Evolutionary conservation across 1,140 invertebrate species (phyloP).

Genomic region (Drosophila paulistorum): DNA sequence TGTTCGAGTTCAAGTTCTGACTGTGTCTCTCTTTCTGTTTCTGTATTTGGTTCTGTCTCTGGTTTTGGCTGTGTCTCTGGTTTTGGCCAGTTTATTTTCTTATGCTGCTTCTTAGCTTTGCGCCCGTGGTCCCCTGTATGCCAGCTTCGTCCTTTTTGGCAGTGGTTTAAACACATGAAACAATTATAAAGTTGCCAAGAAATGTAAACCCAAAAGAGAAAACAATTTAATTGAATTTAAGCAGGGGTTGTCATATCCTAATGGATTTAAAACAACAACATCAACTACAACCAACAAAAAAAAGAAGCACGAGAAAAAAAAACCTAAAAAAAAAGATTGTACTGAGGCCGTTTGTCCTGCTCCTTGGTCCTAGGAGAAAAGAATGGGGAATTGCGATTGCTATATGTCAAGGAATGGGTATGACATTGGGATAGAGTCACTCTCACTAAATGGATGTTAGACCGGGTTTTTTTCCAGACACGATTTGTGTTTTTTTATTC

Average conservation of each 20-base stretch:
- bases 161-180: conserved; percentile 79
- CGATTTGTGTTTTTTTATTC: neutral
- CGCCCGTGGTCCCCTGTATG: conserved; percentile 40
- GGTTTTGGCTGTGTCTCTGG: conserved; percentile 27
- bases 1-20: conserved; percentile 3
- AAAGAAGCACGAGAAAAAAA: conserved; percentile 29
- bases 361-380: conserved; percentile 8
- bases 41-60: conserved; percentile 13
- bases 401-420: conserved; percentile 1
- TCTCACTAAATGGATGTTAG: conserved; percentile 12
- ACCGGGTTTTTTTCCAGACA: neutral
- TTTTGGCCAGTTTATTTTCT: conserved; percentile 71
- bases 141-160: conserved; percentile 41
- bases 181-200: conserved; percentile 80
- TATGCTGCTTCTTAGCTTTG: conserved; percentile 75
- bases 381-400: conserved; percentile 10
- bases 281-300: conserved; percentile 36
- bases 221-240: conserved; percentile 82
- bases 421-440: conserved; percentile 7
- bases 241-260: conserved; percentile 81
- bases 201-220: conserved; percentile 79
- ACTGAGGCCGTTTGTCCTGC: conserved; percentile 10
- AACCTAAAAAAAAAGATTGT: conserved; percentile 24
- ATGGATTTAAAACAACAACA: conserved; percentile 78
- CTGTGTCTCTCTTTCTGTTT: conserved; percentile 14